Evolutionary conservation across 1,140 invertebrate genomes (phyloP).

Genomic region (Drosophila bifasciata): DNA sequence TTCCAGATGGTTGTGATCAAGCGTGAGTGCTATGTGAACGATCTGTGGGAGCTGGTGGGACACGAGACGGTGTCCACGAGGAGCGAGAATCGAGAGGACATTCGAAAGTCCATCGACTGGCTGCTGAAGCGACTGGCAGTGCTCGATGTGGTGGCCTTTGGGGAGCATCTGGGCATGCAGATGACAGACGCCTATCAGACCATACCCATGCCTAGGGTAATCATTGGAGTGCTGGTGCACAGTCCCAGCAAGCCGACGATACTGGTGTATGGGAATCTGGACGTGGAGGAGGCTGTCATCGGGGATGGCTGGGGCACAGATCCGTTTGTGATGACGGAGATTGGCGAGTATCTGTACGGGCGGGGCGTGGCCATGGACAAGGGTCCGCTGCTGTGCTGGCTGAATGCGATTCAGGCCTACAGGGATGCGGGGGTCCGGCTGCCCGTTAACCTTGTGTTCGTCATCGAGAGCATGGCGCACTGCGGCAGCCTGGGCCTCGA

Average conservation of each 20-base stretch:
- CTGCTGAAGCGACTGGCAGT: slow-evolving; percentile 29
- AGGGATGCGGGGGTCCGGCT: slow-evolving; percentile 89
- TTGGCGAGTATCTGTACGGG: slow-evolving; percentile 95
- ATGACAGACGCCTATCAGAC: slow-evolving; percentile 13
- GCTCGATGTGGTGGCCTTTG: slow-evolving; percentile 38
- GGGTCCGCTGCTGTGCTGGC: slow-evolving; percentile 94
- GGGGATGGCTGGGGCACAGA: slow-evolving; percentile 97
- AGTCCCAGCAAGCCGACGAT: slow-evolving; percentile 92
- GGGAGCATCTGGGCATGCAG: slow-evolving; percentile 41
- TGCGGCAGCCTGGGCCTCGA: slow-evolving; percentile 96
- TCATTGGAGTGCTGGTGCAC: slow-evolving; percentile 21
- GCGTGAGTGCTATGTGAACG: slow-evolving; percentile 39
- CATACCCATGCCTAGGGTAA: slow-evolving; percentile 25
- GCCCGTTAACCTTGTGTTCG: slow-evolving; percentile 97
- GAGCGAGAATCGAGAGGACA: slow-evolving; percentile 8
- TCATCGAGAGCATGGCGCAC: slow-evolving; percentile 99
- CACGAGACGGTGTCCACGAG: slow-evolving; percentile 30
- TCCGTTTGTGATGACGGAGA: slow-evolving; percentile 94
- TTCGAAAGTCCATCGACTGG: slow-evolving; percentile 25
- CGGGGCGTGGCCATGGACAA: slow-evolving; percentile 98
- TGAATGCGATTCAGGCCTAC: slow-evolving; percentile 96
- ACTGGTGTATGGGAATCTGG: slow-evolving; percentile 97
- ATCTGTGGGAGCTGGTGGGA: slow-evolving; percentile 37
- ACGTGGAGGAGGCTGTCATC: slow-evolving; percentile 95
- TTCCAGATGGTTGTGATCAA: slow-evolving; percentile 32